phyloP scores from a whole-genome alignment of 2,888 invertebrate genomes.

The Rhodophaea formosa region DNA sequence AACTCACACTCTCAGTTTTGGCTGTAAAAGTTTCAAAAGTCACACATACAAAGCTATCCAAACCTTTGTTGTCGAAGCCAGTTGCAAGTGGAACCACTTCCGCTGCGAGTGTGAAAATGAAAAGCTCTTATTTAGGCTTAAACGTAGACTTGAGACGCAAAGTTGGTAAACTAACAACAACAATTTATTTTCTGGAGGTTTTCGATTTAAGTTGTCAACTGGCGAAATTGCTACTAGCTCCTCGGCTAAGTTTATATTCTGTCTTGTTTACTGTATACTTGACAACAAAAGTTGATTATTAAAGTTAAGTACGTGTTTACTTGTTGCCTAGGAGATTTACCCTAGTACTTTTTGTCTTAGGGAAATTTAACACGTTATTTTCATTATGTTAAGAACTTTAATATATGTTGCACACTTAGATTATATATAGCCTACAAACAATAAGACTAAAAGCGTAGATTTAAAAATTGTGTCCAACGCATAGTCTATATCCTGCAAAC shows the following conservation, averaged over 20 bases:
- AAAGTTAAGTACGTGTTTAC: background rate
- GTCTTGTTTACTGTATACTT: slow-evolving; percentile 7
- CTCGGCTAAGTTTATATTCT: slow-evolving; percentile 1
- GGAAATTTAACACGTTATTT: too few relatives aligned
- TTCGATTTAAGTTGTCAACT: slow-evolving; percentile 35
- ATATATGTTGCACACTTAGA: too few relatives aligned
- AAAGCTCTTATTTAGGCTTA: slow-evolving; percentile 38
- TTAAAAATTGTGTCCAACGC: too few relatives aligned
- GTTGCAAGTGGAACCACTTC: slow-evolving; percentile 2
- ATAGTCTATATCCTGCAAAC: too few relatives aligned
- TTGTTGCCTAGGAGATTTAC: too few relatives aligned
- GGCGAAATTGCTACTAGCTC: slow-evolving; percentile 20
- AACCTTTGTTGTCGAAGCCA: background rate
- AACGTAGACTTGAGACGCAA: slow-evolving; percentile 37
- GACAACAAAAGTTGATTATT: background rate
- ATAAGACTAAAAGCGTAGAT: too few relatives aligned
- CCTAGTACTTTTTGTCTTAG: too few relatives aligned
- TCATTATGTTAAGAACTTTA: too few relatives aligned
- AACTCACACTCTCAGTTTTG: background rate
- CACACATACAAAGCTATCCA: slow-evolving; percentile 18
- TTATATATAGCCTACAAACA: too few relatives aligned
- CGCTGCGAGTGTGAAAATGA: slow-evolving; percentile 50
- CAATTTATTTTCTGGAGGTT: slow-evolving; percentile 29
- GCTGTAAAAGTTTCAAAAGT: slow-evolving; percentile 5
- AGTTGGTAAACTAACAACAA: slow-evolving; percentile 39